A percentile compares a stretch with the other conserved stretches of the same genome.
These are phyloP conservation scores for Zaprionus ornatus DNA, from an alignment of 1,140 invertebrate genomes.

Conservation along the genomic window DNA sequence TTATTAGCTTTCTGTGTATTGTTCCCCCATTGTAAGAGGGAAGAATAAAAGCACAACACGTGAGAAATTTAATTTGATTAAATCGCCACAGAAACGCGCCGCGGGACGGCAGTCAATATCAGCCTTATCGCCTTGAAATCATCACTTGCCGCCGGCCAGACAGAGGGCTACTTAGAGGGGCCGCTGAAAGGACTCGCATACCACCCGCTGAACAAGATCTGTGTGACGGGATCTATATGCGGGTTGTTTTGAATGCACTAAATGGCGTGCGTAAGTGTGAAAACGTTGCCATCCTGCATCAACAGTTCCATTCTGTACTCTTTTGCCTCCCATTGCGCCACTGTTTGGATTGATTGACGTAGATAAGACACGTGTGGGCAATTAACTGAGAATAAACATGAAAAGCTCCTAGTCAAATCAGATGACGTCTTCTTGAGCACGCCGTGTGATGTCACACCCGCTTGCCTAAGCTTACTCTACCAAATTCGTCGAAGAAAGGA, in stretches of 20 bases:
- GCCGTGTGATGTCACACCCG: slow-evolving; percentile 1
- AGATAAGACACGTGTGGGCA: slow-evolving; percentile 78
- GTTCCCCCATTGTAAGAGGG: slow-evolving; percentile 42
- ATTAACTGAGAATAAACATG: slow-evolving; percentile 79
- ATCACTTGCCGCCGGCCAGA: slow-evolving; percentile 16
- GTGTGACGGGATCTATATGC: slow-evolving; percentile 37
- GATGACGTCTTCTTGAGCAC: slow-evolving; percentile 57
- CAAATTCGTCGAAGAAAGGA: background rate
- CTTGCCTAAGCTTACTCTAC: background rate
- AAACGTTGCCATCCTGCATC: slow-evolving; percentile 51
- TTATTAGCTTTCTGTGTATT: background rate
- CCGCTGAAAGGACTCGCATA: slow-evolving; percentile 16
- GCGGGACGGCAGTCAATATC: slow-evolving; percentile 37
- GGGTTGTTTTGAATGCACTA: slow-evolving; percentile 64
- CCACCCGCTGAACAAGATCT: slow-evolving; percentile 26
- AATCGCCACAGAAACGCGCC: slow-evolving; percentile 75
- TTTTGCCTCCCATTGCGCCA: background rate
- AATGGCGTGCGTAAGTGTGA: slow-evolving; percentile 76
- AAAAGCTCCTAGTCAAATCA: slow-evolving; percentile 57
- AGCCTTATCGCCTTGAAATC: slow-evolving; percentile 60
- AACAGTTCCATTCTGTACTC: background rate
- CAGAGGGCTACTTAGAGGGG: slow-evolving; percentile 58
- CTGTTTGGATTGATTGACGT: slow-evolving; percentile 76
- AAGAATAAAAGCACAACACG: slow-evolving; percentile 62
- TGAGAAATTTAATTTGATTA: slow-evolving; percentile 83